phyloP scores from a whole-genome alignment of 1,140 invertebrate species.

The Orius insidiosus region DNA sequence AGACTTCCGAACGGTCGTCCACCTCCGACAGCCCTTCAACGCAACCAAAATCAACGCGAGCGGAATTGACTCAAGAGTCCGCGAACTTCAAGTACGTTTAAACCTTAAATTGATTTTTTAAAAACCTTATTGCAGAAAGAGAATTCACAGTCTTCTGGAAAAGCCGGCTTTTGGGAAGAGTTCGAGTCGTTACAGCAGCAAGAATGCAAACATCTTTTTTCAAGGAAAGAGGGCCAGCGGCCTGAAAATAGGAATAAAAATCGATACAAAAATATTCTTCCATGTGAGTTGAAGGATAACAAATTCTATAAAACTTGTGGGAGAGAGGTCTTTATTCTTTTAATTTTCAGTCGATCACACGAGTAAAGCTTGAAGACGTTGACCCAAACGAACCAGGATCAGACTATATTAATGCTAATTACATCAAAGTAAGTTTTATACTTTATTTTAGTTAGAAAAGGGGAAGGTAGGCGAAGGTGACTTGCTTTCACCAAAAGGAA shows the following conservation, averaged over 20 bases:
- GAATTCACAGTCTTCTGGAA: conserved; percentile 39
- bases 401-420: conserved; percentile 99
- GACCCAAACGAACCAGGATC: conserved; percentile 57
- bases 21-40: conserved; percentile 91
- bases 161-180: conserved; percentile 97
- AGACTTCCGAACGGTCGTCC: conserved; percentile 87
- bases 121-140: conserved; percentile 28
- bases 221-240: conserved; percentile 82
- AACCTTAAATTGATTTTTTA: no score
- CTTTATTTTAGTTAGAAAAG: no score
- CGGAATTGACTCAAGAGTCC: conserved; percentile 80
- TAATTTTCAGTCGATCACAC: conserved; percentile 72
- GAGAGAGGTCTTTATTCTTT: conserved; percentile 10
- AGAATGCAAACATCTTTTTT: conserved; percentile 87
- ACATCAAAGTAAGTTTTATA: conserved; percentile 51
- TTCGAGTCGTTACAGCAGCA: conserved; percentile 95
- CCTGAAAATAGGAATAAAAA: conserved; percentile 91
- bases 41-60: conserved; percentile 88
- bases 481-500: no score
- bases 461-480: no score
- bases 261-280: conserved; percentile 97
- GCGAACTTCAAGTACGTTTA: conserved; percentile 36
- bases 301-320: no score
- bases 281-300: no score
- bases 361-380: conserved; percentile 73